phyloP scores from a whole-genome alignment of 2,113 vertebrate genomes.

The Stomatorhinus ivindoensis region DNA sequence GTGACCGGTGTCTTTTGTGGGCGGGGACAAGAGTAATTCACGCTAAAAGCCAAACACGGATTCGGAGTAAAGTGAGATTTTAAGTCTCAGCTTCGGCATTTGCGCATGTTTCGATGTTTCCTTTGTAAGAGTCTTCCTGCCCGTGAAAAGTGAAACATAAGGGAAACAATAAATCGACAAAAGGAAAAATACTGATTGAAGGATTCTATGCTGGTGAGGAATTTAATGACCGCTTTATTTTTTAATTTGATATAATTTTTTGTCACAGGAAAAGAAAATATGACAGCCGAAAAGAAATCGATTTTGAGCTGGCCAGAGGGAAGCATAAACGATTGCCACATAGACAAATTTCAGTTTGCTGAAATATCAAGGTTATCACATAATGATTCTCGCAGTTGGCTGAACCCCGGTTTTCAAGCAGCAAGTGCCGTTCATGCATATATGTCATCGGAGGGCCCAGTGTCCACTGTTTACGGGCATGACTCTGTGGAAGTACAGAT shows the following conservation, averaged over 20 bases:
- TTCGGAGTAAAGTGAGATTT: slow-evolving; percentile 33
- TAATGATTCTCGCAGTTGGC: slow-evolving; percentile 52
- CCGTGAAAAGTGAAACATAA: background rate
- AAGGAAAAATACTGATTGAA: background rate
- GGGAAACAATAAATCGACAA: background rate
- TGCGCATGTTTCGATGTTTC: background rate
- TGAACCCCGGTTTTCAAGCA: slow-evolving; percentile 31
- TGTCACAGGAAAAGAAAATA: slow-evolving; percentile 2
- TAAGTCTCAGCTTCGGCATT: background rate
- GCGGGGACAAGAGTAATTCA: slow-evolving; percentile 27
- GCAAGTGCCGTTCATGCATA: slow-evolving; percentile 31
- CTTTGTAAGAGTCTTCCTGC: background rate
- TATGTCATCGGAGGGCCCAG: slow-evolving; percentile 28
- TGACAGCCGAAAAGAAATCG: slow-evolving; percentile 39
- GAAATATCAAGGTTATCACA: slow-evolving; percentile 41
- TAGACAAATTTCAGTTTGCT: slow-evolving; percentile 21
- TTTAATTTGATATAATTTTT: background rate
- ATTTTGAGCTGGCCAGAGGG: slow-evolving; percentile 46
- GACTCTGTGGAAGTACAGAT: slow-evolving; percentile 29
- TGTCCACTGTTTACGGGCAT: slow-evolving; percentile 30
- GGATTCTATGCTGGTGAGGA: background rate
- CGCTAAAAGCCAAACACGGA: slow-evolving; percentile 40
- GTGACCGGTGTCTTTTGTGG: slow-evolving; percentile 17
- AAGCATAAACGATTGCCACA: slow-evolving; percentile 23
- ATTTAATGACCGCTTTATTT: background rate